These are phyloP conservation scores for Littorina saxatilis DNA, from an alignment of 1,140 invertebrate genomes.

Conservation along the genomic window DNA sequence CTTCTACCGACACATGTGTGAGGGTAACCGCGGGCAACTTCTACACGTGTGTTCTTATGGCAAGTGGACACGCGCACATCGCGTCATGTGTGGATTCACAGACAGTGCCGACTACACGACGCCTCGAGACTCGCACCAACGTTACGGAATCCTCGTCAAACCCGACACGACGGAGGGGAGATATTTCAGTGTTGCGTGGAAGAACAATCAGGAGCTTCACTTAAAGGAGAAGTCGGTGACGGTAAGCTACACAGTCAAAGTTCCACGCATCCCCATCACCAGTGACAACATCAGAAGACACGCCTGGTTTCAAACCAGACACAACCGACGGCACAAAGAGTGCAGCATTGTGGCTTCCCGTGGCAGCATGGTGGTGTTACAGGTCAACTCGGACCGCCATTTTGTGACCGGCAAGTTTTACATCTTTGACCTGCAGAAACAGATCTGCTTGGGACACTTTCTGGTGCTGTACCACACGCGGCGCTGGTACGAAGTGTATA, in stretches of 20 bases:
- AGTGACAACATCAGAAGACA: slow-evolving; percentile 26
- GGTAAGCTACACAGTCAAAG: slow-evolving; percentile 43
- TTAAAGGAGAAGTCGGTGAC: slow-evolving; percentile 51
- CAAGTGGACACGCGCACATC: slow-evolving; percentile 56
- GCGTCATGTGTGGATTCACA: slow-evolving; percentile 54
- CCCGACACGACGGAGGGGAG: slow-evolving; percentile 60
- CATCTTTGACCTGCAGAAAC: slow-evolving; percentile 53
- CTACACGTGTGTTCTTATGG: slow-evolving; percentile 55
- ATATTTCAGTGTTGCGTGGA: slow-evolving; percentile 49
- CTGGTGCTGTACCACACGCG: slow-evolving; percentile 55
- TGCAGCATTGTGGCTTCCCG: slow-evolving; percentile 56
- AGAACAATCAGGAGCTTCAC: slow-evolving; percentile 50
- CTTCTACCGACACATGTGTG: slow-evolving; percentile 29
- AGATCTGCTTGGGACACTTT: slow-evolving; percentile 58
- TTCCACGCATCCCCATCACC: slow-evolving; percentile 49
- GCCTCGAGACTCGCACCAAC: slow-evolving; percentile 51
- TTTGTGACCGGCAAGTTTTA: slow-evolving; percentile 58
- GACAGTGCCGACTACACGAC: slow-evolving; percentile 61
- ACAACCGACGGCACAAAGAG: slow-evolving; percentile 51
- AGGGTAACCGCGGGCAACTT: slow-evolving; percentile 36
- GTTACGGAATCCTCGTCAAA: slow-evolving; percentile 57
- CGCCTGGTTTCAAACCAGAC: slow-evolving; percentile 46
- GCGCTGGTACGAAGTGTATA: slow-evolving; percentile 65
- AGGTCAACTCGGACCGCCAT: slow-evolving; percentile 59
- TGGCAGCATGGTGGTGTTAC: slow-evolving; percentile 52